phyloP scores from a whole-genome alignment of 2,888 invertebrate species.

The Pammene aurita region DNA sequence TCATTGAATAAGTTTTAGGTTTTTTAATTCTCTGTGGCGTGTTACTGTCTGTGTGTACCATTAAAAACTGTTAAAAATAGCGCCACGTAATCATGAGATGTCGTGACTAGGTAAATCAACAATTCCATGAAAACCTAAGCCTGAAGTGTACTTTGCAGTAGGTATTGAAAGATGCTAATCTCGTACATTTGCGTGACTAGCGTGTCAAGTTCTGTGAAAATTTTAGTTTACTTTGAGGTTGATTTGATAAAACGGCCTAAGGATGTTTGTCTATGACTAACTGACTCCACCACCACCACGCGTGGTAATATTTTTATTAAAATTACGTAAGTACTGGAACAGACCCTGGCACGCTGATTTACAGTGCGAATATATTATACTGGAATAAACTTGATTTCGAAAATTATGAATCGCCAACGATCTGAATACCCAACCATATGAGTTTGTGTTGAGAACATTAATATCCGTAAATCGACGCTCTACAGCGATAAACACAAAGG shows the following conservation, averaged over 20 bases:
- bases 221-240: conserved; percentile 30
- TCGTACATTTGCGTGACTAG: conserved; percentile 40
- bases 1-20: neutral
- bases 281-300: conserved; percentile 1
- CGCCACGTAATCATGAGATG: conserved; percentile 43
- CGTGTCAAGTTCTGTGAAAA: conserved; percentile 25
- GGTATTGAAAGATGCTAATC: conserved; percentile 43
- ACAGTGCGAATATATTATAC: no score
- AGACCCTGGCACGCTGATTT: no score
- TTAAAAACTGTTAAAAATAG: conserved; percentile 30
- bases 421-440: conserved; percentile 28
- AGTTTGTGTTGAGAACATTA: conserved; percentile 44
- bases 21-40: neutral
- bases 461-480: conserved; percentile 52
- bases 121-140: conserved; percentile 46
- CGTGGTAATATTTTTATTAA: neutral
- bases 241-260: conserved; percentile 20
- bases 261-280: conserved; percentile 23
- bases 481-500: conserved; percentile 49
- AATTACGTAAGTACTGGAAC: neutral
- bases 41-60: neutral
- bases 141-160: conserved; percentile 46
- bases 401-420: neutral
- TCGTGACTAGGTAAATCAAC: conserved; percentile 44
- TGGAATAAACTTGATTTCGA: no score